Evolutionary conservation across 2,888 invertebrate species (phyloP).

Genomic region (Caenorhabditis sinica): DNA sequence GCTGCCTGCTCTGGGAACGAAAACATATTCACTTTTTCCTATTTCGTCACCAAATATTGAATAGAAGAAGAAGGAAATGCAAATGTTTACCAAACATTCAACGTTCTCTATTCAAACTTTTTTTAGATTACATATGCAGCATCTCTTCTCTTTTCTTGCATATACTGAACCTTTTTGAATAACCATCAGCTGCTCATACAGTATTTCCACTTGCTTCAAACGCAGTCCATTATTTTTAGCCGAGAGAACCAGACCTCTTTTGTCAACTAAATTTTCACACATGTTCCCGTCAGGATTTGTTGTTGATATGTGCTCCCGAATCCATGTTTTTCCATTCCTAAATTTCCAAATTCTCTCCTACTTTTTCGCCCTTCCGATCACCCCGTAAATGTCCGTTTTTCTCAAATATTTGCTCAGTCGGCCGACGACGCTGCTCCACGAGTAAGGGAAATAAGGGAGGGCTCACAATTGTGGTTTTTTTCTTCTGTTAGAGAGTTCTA

Average conservation of each 20-base stretch:
- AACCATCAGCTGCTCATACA: too few species aligned
- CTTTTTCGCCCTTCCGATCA: constrained; percentile 9
- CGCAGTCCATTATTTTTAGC: background rate
- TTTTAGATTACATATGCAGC: background rate
- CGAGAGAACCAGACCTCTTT: constrained; percentile 11
- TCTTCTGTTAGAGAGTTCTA: constrained; percentile 8
- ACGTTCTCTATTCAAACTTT: background rate
- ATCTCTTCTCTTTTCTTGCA: background rate
- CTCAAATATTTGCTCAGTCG: constrained; percentile 47
- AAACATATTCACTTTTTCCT: constrained; percentile 26
- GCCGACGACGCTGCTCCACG: constrained; percentile 6
- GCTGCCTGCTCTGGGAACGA: constrained; percentile 5
- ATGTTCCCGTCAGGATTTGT: constrained; percentile 22
- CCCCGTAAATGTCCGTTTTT: constrained; percentile 34
- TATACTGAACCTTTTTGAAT: background rate
- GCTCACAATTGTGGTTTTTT: constrained; percentile 7
- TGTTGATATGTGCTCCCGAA: constrained; percentile 39
- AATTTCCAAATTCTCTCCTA: constrained; percentile 26
- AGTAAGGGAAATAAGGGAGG: background rate
- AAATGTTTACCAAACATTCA: constrained; percentile 32
- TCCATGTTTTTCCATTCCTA: constrained; percentile 20
- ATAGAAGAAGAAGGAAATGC: background rate
- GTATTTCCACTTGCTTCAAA: background rate
- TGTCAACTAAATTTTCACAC: constrained; percentile 6
- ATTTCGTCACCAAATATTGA: constrained; percentile 26